Evolutionary conservation across 2,888 invertebrate genomes (phyloP).

Genomic region (Pasiphila rectangulata): DNA sequence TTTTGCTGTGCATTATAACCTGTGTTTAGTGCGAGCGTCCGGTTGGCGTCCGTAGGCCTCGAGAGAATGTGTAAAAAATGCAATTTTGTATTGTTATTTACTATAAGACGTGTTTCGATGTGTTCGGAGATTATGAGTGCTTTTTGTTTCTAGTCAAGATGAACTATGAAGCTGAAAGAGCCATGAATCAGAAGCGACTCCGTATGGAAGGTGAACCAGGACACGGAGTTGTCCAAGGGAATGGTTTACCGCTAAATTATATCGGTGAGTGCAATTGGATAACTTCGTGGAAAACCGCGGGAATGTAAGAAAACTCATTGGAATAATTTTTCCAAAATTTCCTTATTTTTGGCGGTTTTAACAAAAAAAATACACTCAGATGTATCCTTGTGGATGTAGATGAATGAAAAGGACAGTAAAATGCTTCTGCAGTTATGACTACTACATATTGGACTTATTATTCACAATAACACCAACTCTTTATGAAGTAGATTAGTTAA

Average conservation of each 20-base stretch:
- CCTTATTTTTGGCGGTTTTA: slow-evolving; percentile 11
- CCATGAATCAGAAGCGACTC: slow-evolving; percentile 78
- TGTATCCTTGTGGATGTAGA: too few relatives aligned
- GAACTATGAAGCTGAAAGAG: slow-evolving; percentile 79
- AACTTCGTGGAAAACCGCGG: slow-evolving; percentile 29
- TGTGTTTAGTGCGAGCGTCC: slow-evolving; percentile 80
- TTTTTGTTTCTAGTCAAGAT: slow-evolving; percentile 77
- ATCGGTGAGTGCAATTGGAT: slow-evolving; percentile 55
- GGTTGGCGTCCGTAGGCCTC: slow-evolving; percentile 78
- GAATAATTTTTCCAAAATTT: slow-evolving; percentile 3
- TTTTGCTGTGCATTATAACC: slow-evolving; percentile 71
- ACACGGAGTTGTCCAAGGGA: slow-evolving; percentile 76
- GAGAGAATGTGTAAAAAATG: slow-evolving; percentile 56
- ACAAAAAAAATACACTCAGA: slow-evolving; percentile 22
- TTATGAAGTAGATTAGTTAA: too few relatives aligned
- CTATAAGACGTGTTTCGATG: slow-evolving; percentile 49
- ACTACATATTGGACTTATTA: too few relatives aligned
- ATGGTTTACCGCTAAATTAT: slow-evolving; percentile 77
- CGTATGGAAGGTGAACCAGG: slow-evolving; percentile 79
- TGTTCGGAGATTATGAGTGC: slow-evolving; percentile 38
- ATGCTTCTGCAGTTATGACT: too few relatives aligned
- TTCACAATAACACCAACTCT: too few relatives aligned
- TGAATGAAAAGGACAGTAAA: too few relatives aligned
- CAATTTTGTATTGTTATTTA: slow-evolving; percentile 45
- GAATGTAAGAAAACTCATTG: slow-evolving; percentile 23